Evolutionary conservation across 2,797 vertebrate species (phyloP).

Genomic region (Trematomus bernacchii): DNA sequence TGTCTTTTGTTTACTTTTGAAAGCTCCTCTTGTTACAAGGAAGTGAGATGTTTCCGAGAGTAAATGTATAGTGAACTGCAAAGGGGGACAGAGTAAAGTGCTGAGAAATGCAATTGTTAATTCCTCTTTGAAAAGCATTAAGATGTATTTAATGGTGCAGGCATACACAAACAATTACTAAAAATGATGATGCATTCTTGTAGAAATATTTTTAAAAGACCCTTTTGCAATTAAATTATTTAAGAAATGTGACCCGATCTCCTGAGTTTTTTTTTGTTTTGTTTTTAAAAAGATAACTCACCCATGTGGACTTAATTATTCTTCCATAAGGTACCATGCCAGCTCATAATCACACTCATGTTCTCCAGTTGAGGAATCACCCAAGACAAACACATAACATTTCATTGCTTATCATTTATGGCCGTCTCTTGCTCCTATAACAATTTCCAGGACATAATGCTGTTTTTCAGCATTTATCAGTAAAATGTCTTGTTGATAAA

Average conservation of each 20-base stretch:
- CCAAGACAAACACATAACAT: constrained; percentile 48
- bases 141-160: constrained; percentile 85
- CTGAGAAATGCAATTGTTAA: constrained; percentile 78
- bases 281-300: constrained; percentile 27
- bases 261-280: constrained; percentile 65
- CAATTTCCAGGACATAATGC: constrained; percentile 34
- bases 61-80: constrained; percentile 73
- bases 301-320: constrained; percentile 19
- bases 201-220: constrained; percentile 93
- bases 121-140: constrained; percentile 77
- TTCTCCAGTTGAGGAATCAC: constrained; percentile 28
- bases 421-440: constrained; percentile 40
- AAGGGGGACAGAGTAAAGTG: constrained; percentile 32
- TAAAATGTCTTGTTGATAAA: constrained; percentile 31
- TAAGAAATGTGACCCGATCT: constrained; percentile 86
- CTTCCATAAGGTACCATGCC: constrained; percentile 15
- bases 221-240: constrained; percentile 95
- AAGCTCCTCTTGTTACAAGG: constrained; percentile 50
- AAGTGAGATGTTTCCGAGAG: constrained; percentile 61
- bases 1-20: constrained; percentile 74
- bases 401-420: constrained; percentile 52
- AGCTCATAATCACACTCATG: constrained; percentile 46
- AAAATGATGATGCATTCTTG: constrained; percentile 87
- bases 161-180: constrained; percentile 78
- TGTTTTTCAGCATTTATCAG: constrained; percentile 40